Evolutionary conservation across 2,113 vertebrate species (phyloP).

Genomic region (Phasianus colchicus): DNA sequence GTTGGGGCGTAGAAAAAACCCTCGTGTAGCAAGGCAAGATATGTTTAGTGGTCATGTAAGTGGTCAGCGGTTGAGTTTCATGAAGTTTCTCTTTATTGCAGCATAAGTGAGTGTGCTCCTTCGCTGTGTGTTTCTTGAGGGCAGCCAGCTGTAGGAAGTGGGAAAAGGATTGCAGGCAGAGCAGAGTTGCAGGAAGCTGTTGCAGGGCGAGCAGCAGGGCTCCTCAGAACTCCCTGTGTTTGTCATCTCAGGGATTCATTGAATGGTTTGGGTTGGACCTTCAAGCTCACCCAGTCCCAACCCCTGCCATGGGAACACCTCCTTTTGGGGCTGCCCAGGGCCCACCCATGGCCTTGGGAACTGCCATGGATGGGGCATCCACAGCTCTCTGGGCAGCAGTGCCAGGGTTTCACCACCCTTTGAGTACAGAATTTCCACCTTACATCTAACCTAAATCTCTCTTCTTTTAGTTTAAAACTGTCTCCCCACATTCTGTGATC

Average conservation of each 20-base stretch:
- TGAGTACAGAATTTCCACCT: background rate
- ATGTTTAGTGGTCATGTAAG: background rate
- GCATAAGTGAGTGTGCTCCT: background rate
- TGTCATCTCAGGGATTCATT: background rate
- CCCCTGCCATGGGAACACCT: background rate
- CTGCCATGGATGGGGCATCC: background rate
- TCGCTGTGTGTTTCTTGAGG: background rate
- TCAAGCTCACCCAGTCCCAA: background rate
- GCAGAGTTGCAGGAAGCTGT: background rate
- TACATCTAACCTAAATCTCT: background rate
- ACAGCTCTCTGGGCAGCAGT: too few species aligned
- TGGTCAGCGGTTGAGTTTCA: background rate
- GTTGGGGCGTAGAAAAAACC: background rate
- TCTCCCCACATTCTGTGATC: background rate
- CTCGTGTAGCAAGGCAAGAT: background rate
- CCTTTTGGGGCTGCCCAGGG: background rate
- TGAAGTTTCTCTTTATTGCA: background rate
- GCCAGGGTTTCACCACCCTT: background rate
- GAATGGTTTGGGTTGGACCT: background rate
- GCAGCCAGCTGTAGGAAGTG: background rate
- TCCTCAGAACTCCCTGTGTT: background rate
- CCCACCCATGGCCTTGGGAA: background rate
- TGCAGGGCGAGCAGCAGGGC: background rate
- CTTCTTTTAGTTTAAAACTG: background rate
- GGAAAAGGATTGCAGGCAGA: background rate